A percentile compares a stretch with the other conserved stretches of the same genome.
Conservation (phyloP, 92 coral and sea anemone species). For the Parazoanthus darwini region DNA sequence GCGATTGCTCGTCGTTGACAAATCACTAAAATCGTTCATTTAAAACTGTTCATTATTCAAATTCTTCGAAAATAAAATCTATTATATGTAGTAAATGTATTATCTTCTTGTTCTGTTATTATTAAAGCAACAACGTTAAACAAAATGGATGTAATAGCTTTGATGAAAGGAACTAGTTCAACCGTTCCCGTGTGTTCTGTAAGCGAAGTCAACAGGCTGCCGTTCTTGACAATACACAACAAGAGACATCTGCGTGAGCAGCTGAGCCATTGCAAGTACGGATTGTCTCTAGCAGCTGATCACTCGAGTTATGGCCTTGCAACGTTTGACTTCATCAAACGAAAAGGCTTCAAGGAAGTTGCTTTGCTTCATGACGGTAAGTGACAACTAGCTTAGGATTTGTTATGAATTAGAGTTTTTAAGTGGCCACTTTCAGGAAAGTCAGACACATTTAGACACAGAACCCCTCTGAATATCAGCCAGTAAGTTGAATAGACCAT, state of each 20-base stretch:
- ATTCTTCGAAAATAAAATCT: too few relatives aligned
- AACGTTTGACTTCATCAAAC: conserved; percentile 4
- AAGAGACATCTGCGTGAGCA: too few relatives aligned
- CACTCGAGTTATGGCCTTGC: background rate
- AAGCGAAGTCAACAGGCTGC: background rate
- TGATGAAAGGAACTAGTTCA: background rate
- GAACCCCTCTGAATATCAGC: too few relatives aligned
- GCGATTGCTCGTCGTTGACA: too few relatives aligned
- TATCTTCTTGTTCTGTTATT: too few relatives aligned
- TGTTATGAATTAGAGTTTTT: background rate
- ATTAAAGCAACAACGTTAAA: background rate
- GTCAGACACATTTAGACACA: too few relatives aligned
- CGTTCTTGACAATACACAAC: background rate
- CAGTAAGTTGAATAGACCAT: too few relatives aligned
- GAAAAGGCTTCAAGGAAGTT: background rate
- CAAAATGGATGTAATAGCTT: background rate
- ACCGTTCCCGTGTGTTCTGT: background rate
- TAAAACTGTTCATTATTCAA: too few relatives aligned
- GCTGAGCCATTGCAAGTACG: background rate
- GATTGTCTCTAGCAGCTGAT: background rate
- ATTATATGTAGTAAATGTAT: too few relatives aligned
- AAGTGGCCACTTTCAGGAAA: too few relatives aligned
- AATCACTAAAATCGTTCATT: too few relatives aligned
- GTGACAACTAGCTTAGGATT: background rate
- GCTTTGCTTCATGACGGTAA: conserved; percentile 36